Evolutionary conservation across 1,140 invertebrate genomes (phyloP).

Genomic region (Oscheius sp.): DNA sequence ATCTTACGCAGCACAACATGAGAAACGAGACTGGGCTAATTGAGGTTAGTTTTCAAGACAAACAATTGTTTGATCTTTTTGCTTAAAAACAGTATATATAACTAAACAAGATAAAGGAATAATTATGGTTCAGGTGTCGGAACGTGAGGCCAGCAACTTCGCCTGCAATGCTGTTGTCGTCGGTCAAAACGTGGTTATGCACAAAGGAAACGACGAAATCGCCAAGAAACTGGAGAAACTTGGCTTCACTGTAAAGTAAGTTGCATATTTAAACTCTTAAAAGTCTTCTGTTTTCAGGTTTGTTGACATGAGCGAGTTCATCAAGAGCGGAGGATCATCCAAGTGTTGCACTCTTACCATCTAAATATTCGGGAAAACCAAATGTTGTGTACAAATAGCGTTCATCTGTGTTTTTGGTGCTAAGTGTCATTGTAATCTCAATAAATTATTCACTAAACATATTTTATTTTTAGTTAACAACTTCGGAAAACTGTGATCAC

Average conservation of each 20-base stretch:
- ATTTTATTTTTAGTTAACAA: too few species aligned
- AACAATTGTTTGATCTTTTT: too few species aligned
- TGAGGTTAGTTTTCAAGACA: slow-evolving; percentile 21
- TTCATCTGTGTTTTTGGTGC: too few species aligned
- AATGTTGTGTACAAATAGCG: neutral
- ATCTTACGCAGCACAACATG: slow-evolving; percentile 57
- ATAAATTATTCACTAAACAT: too few species aligned
- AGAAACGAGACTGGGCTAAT: slow-evolving; percentile 49
- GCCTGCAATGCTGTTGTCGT: slow-evolving; percentile 60
- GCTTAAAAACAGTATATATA: too few species aligned
- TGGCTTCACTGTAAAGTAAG: slow-evolving; percentile 46
- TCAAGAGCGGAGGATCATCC: slow-evolving; percentile 57
- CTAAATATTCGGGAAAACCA: slow-evolving; percentile 2
- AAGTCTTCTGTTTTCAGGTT: slow-evolving; percentile 38
- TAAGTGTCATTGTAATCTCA: too few species aligned
- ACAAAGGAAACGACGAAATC: slow-evolving; percentile 52
- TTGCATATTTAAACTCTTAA: neutral
- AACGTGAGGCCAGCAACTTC: slow-evolving; percentile 53
- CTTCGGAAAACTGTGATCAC: too few species aligned
- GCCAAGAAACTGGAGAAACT: slow-evolving; percentile 48
- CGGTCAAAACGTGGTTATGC: slow-evolving; percentile 56
- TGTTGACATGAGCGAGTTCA: slow-evolving; percentile 60
- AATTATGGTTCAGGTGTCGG: slow-evolving; percentile 40
- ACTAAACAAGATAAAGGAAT: neutral
- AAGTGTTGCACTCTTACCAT: slow-evolving; percentile 57